Base-by-base conservation (phyloP, 1,140 invertebrate species). In the Ruditapes philippinarum region DNA sequence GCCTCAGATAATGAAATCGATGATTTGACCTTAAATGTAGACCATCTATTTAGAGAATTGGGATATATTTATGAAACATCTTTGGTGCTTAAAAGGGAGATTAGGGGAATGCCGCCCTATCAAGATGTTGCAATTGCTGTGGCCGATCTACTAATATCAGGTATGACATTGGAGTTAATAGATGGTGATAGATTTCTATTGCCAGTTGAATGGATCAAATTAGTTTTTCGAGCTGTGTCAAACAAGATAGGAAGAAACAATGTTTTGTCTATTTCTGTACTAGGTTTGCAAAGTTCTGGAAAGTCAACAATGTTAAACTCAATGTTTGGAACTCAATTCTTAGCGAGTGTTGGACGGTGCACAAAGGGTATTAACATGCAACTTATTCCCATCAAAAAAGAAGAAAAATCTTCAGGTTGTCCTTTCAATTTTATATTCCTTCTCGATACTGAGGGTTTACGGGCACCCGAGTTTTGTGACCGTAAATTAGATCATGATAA, bases 231-330 rank as follows among this genome's bases (percentile, higher is more conserved):
- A 31, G 14, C 1, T 31, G 25, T 31, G 22, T 5, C 14, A 14
- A 19, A 5, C 3, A 11, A 42, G 62, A 17, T 57, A 38, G 38
- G 42, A 0, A 38, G 65, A 17, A 74, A 45, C 38, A 89, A 82
- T n/a, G 38, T 68, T 31, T 19, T 60, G 1, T 51, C 57, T 25
- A 1, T 89, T 28, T 79, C 88, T 22, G 68, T 81, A 38, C 5
- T 82, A 0, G 87, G 87, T 11, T 14, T 81, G 25, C 78, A 89
- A 73, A 89, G 87, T 70, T 82, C 87, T 25, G 87, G 87, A 12
- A 87, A 87, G 45, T 87, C 84, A 0, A 87, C 84, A 25, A 31
- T 87, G 45, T 38, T 87, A 7, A 89, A 89, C 40, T 54, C 87
- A 38, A 89, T 89, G 87, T 89, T 82, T 82, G 87, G 87, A 0